These are phyloP conservation scores for Eutrigla gurnardus DNA, from an alignment of 2,797 vertebrate species.

Conservation along the genomic window DNA sequence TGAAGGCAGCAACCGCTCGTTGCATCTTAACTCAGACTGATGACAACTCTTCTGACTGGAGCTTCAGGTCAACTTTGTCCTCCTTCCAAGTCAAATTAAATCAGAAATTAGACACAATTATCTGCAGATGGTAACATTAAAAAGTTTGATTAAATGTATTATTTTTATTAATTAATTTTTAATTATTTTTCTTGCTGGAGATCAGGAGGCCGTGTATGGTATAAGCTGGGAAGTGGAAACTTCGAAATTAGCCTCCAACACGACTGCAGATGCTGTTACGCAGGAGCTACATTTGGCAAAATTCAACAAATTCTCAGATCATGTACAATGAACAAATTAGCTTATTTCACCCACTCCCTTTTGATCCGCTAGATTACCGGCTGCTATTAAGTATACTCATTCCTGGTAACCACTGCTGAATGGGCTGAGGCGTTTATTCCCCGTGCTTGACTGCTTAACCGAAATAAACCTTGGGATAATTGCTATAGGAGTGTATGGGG, in stretches of 20 bases:
- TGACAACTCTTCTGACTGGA: constrained; percentile 1
- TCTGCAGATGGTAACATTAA: neutral
- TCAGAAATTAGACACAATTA: neutral
- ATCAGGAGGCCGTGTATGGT: neutral
- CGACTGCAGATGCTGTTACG: neutral
- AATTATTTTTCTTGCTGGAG: neutral
- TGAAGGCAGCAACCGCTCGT: neutral
- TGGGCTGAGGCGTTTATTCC: constrained; percentile 80
- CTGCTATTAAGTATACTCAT: constrained; percentile 77
- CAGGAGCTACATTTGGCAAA: constrained; percentile 20
- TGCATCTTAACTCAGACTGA: constrained; percentile 16
- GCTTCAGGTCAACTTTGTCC: constrained; percentile 1
- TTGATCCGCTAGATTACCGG: constrained; percentile 77
- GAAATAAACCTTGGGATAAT: constrained; percentile 88
- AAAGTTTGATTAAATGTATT: too few relatives aligned
- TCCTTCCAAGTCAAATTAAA: neutral
- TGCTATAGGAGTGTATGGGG: constrained; percentile 85
- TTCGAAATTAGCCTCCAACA: neutral
- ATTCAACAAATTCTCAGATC: constrained; percentile 49
- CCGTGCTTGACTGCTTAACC: constrained; percentile 83
- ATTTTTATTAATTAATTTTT: too few relatives aligned
- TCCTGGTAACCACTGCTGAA: constrained; percentile 82
- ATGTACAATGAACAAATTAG: constrained; percentile 56
- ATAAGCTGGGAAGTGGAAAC: neutral
- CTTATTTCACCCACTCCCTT: constrained; percentile 65